These are phyloP conservation scores for Melitaea cinxia DNA, from an alignment of 1,140 invertebrate species.

Conservation along the genomic window DNA sequence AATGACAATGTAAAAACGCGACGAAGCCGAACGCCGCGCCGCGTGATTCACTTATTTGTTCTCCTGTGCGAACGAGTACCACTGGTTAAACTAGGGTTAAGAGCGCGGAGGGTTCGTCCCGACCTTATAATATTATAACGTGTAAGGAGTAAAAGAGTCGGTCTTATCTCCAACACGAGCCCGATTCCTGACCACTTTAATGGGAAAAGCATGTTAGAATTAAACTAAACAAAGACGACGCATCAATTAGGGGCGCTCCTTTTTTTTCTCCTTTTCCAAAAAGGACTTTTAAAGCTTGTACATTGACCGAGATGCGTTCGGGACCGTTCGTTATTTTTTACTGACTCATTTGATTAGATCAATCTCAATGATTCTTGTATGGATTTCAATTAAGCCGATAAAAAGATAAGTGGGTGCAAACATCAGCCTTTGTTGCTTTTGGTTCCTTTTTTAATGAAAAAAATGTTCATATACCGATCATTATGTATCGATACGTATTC, in stretches of 20 bases:
- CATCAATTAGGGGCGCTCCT: constrained; percentile 76
- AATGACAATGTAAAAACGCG: constrained; percentile 74
- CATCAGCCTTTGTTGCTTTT: constrained; percentile 52
- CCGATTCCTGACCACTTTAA: constrained; percentile 80
- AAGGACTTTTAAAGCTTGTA: constrained; percentile 75
- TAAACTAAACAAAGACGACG: constrained; percentile 81
- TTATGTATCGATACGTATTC: background rate
- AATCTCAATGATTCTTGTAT: constrained; percentile 77
- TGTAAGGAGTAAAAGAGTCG: constrained; percentile 78
- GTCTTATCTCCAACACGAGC: constrained; percentile 74
- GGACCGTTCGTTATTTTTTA: constrained; percentile 73
- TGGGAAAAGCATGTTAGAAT: constrained; percentile 81
- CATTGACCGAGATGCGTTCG: constrained; percentile 67
- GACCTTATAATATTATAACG: constrained; percentile 76
- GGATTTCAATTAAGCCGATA: constrained; percentile 77
- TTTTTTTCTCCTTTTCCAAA: constrained; percentile 65
- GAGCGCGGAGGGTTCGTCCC: constrained; percentile 52
- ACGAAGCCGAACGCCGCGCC: constrained; percentile 51
- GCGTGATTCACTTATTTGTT: constrained; percentile 70
- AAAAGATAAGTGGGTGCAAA: constrained; percentile 73
- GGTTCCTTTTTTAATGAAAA: constrained; percentile 33
- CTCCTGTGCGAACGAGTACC: constrained; percentile 49
- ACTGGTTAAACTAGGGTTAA: constrained; percentile 71
- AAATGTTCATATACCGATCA: constrained; percentile 12
- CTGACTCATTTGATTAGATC: constrained; percentile 76